Evolutionary conservation across 35 echinoderm and acorn worm species (phyloP).

Genomic region (Acanthaster planci): DNA sequence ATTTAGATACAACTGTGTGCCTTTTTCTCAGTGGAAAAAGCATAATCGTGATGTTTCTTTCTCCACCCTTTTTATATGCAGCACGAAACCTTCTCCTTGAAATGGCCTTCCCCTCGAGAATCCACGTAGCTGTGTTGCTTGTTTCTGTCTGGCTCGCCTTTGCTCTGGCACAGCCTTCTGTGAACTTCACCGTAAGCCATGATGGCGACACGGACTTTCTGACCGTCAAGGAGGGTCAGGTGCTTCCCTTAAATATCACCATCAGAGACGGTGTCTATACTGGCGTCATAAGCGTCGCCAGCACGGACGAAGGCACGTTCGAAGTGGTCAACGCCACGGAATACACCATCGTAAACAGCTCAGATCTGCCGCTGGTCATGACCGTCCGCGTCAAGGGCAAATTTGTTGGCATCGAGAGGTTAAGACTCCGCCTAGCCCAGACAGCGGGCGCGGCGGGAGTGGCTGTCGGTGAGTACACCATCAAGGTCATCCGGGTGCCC

Average conservation of each 20-base stretch:
- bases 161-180: neutral
- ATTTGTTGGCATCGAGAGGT: constrained; percentile 60
- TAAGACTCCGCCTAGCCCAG: constrained; percentile 40
- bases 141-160: neutral
- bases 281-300: neutral
- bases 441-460: neutral
- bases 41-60: no score
- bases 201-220: neutral
- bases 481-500: constrained; percentile 56
- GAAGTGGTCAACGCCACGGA: constrained; percentile 13
- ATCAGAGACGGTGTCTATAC: neutral
- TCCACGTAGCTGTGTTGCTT: neutral
- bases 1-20: no score
- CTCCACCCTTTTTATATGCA: no score
- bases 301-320: neutral
- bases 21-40: no score
- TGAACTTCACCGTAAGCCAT: constrained; percentile 1
- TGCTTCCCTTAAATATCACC: constrained; percentile 12
- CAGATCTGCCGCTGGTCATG: constrained; percentile 28
- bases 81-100: no score
- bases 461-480: constrained; percentile 29
- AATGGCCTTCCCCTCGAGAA: neutral
- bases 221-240: neutral
- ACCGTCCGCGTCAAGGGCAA: constrained; percentile 50
- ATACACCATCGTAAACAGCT: neutral